Evolutionary conservation across 2,113 vertebrate genomes (phyloP).

Genomic region (Miniopterus natalensis): DNA sequence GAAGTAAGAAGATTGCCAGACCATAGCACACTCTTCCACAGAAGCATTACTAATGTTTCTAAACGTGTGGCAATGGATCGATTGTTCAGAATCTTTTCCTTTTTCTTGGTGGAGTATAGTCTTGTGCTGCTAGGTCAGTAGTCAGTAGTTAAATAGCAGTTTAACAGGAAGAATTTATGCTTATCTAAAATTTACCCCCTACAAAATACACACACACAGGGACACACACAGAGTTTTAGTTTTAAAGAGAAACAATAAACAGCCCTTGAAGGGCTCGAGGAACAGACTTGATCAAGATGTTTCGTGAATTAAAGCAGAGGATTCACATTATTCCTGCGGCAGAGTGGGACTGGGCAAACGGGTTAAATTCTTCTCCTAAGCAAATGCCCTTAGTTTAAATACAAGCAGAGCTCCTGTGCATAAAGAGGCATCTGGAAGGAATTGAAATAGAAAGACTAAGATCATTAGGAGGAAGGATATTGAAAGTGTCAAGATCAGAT

Average conservation of each 20-base stretch:
- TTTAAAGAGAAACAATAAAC: background rate
- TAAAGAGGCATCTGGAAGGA: background rate
- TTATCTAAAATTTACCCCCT: background rate
- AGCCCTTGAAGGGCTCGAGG: background rate
- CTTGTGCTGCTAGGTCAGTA: background rate
- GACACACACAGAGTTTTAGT: background rate
- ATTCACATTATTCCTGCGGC: background rate
- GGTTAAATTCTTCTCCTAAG: background rate
- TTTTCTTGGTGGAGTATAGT: background rate
- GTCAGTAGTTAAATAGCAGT: background rate
- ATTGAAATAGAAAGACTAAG: background rate
- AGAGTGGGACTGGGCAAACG: background rate
- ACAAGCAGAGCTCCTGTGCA: background rate
- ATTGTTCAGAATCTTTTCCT: background rate
- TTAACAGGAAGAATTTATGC: background rate
- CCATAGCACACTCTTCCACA: background rate
- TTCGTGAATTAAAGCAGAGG: background rate
- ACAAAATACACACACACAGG: background rate
- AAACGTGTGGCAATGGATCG: background rate
- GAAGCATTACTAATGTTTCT: background rate
- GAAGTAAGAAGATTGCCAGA: background rate
- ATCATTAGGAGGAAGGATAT: background rate
- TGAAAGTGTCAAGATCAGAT: slow-evolving; percentile 8
- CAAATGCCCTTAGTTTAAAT: background rate
- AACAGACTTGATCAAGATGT: background rate